These are phyloP conservation scores for Gymnosoma rotundatum DNA, from an alignment of 2,888 invertebrate species.

Conservation along the genomic window DNA sequence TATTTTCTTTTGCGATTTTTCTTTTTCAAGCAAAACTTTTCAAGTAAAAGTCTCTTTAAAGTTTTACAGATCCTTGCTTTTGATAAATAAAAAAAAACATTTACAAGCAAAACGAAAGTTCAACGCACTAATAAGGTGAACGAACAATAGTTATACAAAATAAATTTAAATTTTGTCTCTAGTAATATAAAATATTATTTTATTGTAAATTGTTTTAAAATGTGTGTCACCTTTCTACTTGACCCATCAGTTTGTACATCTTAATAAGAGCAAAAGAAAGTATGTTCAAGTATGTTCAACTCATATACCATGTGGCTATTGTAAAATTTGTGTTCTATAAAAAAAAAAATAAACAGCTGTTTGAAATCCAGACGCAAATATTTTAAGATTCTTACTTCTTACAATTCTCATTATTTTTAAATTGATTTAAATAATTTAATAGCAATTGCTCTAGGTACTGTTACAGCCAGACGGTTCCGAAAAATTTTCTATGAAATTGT, in stretches of 20 bases:
- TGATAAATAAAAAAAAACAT: neutral
- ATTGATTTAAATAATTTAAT: too few relatives aligned
- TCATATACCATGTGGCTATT: neutral
- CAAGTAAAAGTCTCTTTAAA: too few relatives aligned
- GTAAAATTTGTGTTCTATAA: too few relatives aligned
- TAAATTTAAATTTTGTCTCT: neutral
- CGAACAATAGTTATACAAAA: neutral
- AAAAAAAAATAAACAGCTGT: too few relatives aligned
- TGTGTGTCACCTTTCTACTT: slow-evolving; percentile 37
- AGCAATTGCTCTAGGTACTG: too few relatives aligned
- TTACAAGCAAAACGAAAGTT: neutral
- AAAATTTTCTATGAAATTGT: too few relatives aligned
- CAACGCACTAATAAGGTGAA: neutral
- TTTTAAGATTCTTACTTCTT: too few relatives aligned
- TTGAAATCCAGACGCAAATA: too few relatives aligned
- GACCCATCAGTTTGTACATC: slow-evolving; percentile 23
- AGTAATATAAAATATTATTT: neutral
- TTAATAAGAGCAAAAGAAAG: neutral
- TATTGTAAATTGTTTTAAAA: slow-evolving; percentile 3
- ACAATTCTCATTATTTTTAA: too few relatives aligned
- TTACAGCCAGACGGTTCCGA: too few relatives aligned
- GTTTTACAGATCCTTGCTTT: neutral
- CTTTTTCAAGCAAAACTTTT: too few relatives aligned
- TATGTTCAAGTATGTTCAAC: neutral
- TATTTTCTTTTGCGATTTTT: too few relatives aligned